Evolutionary conservation across 2,113 vertebrate species (phyloP).

Genomic region (Scomber japonicus): DNA sequence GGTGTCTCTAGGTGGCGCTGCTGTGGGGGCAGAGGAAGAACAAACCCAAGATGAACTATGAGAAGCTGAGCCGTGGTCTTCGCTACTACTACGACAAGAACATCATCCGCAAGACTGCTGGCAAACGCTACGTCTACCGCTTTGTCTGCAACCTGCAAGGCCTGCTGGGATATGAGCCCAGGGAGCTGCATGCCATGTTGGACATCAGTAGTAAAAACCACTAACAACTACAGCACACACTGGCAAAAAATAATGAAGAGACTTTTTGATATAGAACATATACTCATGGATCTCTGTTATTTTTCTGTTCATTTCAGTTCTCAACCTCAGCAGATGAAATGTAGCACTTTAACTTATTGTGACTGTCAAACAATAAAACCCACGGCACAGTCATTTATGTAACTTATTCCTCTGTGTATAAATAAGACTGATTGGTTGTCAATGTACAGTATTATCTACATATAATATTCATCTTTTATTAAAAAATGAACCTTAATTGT

Average conservation of each 20-base stretch:
- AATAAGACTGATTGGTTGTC: no score
- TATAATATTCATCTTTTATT: no score
- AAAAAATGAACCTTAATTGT: no score
- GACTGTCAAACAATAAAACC: constrained; percentile 8
- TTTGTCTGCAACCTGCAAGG: constrained; percentile 83
- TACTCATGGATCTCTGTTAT: no score
- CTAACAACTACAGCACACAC: not conserved
- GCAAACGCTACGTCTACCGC: constrained; percentile 82
- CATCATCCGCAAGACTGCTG: constrained; percentile 83
- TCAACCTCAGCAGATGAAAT: not conserved
- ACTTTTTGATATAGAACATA: not conserved
- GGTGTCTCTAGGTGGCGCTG: constrained; percentile 72
- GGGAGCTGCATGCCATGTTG: constrained; percentile 79
- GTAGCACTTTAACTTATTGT: constrained; percentile 15
- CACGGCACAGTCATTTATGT: not conserved
- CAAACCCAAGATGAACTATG: constrained; percentile 84
- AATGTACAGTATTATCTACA: no score
- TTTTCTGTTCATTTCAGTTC: not conserved
- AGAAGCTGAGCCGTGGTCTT: constrained; percentile 80
- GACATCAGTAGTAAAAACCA: constrained; percentile 48
- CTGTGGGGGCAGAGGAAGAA: constrained; percentile 82
- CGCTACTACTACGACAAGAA: constrained; percentile 87
- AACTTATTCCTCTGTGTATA: not conserved
- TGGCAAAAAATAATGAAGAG: not conserved
- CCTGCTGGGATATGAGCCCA: constrained; percentile 80